Conservation (phyloP, 2,888 invertebrate genomes). For the Dasysyrphus tricinctus region DNA sequence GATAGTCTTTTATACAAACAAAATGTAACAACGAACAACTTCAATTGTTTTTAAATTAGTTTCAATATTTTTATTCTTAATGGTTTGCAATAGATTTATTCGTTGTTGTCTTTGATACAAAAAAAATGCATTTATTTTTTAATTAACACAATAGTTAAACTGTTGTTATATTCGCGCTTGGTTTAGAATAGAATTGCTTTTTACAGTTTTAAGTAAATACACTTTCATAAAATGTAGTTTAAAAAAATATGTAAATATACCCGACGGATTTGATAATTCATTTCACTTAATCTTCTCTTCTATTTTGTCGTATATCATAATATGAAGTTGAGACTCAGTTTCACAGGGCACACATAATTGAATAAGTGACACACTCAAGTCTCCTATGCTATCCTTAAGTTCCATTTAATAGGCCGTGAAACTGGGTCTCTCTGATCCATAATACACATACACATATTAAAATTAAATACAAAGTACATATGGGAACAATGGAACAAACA, state of each 20-base stretch:
- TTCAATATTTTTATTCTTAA: conserved; percentile 36
- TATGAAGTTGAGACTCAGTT: too few relatives aligned
- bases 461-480: too few relatives aligned
- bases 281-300: too few relatives aligned
- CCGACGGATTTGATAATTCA: not conserved
- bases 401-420: too few relatives aligned
- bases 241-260: not conserved
- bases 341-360: too few relatives aligned
- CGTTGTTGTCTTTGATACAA: conserved; percentile 36
- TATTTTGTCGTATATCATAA: too few relatives aligned
- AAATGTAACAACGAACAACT: conserved; percentile 48
- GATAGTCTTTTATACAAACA: conserved; percentile 46
- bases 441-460: too few relatives aligned
- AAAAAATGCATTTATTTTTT: conserved; percentile 32
- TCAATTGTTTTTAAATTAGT: conserved; percentile 32
- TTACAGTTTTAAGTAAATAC: conserved; percentile 48
- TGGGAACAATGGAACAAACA: too few relatives aligned
- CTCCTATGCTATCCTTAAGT: too few relatives aligned
- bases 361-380: too few relatives aligned
- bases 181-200: conserved; percentile 49
- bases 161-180: conserved; percentile 48
- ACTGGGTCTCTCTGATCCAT: too few relatives aligned
- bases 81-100: conserved; percentile 56
- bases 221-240: conserved; percentile 67
- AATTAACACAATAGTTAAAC: conserved; percentile 37